Percentiles rank a stretch among this genome's conserved stretches.
These are phyloP conservation scores for Lumbricus terrestris DNA, from an alignment of 2,888 invertebrate genomes.

Conservation along the genomic window DNA sequence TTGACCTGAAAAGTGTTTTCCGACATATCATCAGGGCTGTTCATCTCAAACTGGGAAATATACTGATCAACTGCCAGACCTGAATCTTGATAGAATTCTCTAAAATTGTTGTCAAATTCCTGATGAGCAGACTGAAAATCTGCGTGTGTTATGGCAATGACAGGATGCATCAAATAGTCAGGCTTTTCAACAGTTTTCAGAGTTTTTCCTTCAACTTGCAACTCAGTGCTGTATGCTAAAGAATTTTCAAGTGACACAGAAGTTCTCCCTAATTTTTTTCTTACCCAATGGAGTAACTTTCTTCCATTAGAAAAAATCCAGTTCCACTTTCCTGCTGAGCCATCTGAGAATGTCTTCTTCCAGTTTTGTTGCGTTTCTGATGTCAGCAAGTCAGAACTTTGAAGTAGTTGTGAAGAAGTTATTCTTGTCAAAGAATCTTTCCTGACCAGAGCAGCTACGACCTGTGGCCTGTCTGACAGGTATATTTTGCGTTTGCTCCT, in stretches of 20 bases:
- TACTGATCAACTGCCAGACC: background rate
- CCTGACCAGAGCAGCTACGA: background rate
- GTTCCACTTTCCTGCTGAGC: background rate
- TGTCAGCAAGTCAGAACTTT: background rate
- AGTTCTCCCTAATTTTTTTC: background rate
- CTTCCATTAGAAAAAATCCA: background rate
- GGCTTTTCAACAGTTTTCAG: background rate
- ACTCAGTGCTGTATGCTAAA: background rate
- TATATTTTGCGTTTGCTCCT: slow-evolving; percentile 14
- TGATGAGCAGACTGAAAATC: background rate
- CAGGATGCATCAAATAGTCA: background rate
- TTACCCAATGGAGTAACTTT: background rate
- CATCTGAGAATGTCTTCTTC: background rate
- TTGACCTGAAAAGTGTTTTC: background rate
- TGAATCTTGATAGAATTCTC: background rate
- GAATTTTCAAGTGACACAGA: slow-evolving; percentile 5
- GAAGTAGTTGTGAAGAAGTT: background rate
- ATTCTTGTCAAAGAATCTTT: background rate
- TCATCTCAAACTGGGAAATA: background rate
- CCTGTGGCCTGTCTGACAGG: slow-evolving; percentile 5
- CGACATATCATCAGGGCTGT: background rate
- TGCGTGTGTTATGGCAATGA: background rate
- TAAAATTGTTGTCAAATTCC: background rate
- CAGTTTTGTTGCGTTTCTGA: background rate
- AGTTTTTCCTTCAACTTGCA: background rate